Conservation (phyloP, 2,797 vertebrate genomes). For the Prionace glauca region DNA sequence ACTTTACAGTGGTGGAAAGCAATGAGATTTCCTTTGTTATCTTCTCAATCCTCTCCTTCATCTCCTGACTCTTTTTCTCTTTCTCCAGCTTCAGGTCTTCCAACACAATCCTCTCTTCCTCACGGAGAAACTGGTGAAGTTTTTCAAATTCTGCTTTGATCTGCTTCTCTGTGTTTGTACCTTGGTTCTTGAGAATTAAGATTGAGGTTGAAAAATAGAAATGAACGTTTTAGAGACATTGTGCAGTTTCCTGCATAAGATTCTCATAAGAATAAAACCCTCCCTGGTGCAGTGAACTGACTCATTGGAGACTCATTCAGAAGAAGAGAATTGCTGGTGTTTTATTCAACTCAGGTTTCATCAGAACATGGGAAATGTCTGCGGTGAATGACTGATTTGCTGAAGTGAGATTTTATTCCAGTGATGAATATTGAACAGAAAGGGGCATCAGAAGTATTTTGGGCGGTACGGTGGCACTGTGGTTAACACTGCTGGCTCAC, state of each 20-base stretch:
- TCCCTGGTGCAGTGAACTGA: neutral
- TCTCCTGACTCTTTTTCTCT: neutral
- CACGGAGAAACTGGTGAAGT: neutral
- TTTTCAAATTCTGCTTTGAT: neutral
- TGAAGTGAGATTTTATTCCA: too few species aligned
- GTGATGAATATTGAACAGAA: too few species aligned
- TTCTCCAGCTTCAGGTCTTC: neutral
- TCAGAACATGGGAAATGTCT: too few species aligned
- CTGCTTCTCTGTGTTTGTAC: neutral
- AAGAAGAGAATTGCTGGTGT: neutral
- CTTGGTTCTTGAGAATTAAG: neutral
- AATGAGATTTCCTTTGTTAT: neutral
- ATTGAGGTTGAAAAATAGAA: neutral
- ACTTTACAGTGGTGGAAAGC: neutral
- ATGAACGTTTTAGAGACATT: neutral
- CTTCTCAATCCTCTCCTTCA: slow-evolving; percentile 7
- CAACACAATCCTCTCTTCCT: slow-evolving; percentile 9
- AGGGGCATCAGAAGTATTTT: too few species aligned
- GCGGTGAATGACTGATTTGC: too few species aligned
- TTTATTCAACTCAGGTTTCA: neutral
- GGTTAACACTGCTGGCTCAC: too few species aligned
- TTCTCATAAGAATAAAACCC: neutral
- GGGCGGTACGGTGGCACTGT: too few species aligned
- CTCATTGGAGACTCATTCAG: neutral
- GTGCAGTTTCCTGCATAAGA: neutral